Conservation (phyloP, 1,140 invertebrate genomes). For the Colletes gigas region DNA sequence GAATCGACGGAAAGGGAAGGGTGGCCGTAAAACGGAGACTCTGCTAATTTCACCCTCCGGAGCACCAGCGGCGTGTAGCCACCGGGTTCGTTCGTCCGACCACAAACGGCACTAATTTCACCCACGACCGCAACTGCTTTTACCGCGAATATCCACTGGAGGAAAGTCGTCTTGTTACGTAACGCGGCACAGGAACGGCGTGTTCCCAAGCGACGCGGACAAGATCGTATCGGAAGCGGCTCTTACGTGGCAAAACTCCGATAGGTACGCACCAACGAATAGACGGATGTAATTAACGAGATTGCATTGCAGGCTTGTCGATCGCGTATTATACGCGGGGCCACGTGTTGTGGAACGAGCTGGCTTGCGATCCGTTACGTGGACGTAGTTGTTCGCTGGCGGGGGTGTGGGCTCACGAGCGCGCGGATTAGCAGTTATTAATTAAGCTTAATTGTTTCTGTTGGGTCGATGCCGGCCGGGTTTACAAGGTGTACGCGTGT, state of each 20-base stretch:
- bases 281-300: constrained; percentile 69
- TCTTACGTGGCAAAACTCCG: constrained; percentile 19
- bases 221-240: constrained; percentile 14
- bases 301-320: constrained; percentile 44
- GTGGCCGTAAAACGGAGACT: neutral
- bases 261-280: constrained; percentile 58
- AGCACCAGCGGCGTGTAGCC: neutral
- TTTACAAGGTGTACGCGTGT: constrained; percentile 72
- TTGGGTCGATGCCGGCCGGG: constrained; percentile 67
- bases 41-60: neutral
- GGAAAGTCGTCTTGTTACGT: constrained; percentile 20
- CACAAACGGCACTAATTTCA: constrained; percentile 25
- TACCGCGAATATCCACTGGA: neutral
- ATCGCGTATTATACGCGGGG: neutral
- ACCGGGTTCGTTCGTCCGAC: neutral
- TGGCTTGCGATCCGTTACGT: constrained; percentile 38
- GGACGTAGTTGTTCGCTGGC: constrained; percentile 2
- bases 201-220: too few species aligned
- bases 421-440: constrained; percentile 75
- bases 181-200: neutral
- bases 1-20: neutral
- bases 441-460: constrained; percentile 77
- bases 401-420: neutral
- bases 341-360: constrained; percentile 22
- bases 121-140: constrained; percentile 25